These are phyloP conservation scores for Choreutis nemorana DNA, from an alignment of 2,888 invertebrate genomes.

Conservation along the genomic window DNA sequence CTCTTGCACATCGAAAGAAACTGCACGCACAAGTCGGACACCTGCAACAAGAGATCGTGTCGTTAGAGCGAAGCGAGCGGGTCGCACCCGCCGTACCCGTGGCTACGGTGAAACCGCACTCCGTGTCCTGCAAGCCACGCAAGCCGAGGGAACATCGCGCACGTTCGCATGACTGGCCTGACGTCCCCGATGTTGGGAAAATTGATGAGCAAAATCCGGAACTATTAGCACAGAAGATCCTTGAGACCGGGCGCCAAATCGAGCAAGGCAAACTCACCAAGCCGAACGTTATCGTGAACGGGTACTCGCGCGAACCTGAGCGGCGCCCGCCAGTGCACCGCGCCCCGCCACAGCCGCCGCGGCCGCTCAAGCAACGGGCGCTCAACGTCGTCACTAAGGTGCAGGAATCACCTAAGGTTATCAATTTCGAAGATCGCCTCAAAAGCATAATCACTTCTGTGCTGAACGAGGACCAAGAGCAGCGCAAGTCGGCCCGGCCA, in stretches of 20 bases:
- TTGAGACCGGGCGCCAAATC: constrained; percentile 88
- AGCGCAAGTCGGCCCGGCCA: constrained; percentile 11
- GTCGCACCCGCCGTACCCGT: constrained; percentile 38
- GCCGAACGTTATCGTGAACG: constrained; percentile 49
- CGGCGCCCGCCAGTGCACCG: constrained; percentile 29
- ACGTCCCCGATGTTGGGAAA: constrained; percentile 88
- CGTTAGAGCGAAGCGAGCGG: constrained; percentile 77
- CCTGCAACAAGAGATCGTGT: constrained; percentile 79
- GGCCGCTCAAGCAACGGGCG: constrained; percentile 42
- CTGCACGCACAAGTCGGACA: constrained; percentile 81
- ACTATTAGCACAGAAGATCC: constrained; percentile 86
- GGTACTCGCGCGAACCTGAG: constrained; percentile 37
- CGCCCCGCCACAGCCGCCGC: constrained; percentile 25
- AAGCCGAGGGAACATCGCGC: constrained; percentile 75
- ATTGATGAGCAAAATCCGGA: constrained; percentile 94
- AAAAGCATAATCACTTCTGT: constrained; percentile 88
- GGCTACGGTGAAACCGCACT: constrained; percentile 51
- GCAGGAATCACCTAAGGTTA: constrained; percentile 84
- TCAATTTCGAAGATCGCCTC: constrained; percentile 89
- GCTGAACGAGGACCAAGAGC: constrained; percentile 81
- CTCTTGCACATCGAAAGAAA: constrained; percentile 83
- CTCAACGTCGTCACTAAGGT: constrained; percentile 57
- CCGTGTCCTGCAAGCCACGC: constrained; percentile 41
- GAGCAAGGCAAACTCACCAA: constrained; percentile 78
- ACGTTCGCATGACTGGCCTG: constrained; percentile 90